Percentiles rank a stretch among this genome's conserved stretches.
phyloP scores from a whole-genome alignment of 2,797 vertebrate species.

The Novumbra hubbsi region DNA sequence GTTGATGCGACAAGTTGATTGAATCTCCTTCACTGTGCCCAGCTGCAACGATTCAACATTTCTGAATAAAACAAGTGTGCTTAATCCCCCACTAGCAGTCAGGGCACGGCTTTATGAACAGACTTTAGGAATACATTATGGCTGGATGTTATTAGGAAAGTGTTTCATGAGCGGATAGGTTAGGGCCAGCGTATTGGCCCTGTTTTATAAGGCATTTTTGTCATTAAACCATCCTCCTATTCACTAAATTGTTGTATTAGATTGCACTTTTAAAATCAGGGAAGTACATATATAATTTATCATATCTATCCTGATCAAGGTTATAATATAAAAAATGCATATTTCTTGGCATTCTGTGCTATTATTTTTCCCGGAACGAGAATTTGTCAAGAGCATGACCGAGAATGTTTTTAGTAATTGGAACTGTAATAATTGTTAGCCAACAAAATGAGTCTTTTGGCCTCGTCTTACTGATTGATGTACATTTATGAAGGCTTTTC shows the following conservation, averaged over 20 bases:
- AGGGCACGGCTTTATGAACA: conserved; percentile 32
- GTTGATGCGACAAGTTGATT: conserved; percentile 33
- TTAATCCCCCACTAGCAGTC: conserved; percentile 39
- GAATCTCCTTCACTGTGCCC: conserved; percentile 42
- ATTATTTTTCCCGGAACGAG: too few species aligned
- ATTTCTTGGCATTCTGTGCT: too few species aligned
- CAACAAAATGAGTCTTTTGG: background rate
- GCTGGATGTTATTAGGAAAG: conserved; percentile 26
- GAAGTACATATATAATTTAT: background rate
- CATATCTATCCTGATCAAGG: background rate
- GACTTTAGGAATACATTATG: conserved; percentile 39
- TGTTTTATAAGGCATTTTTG: background rate
- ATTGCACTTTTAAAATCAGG: background rate
- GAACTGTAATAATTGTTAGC: too few species aligned
- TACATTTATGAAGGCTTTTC: background rate
- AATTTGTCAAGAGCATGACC: too few species aligned
- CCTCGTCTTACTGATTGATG: background rate
- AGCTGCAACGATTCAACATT: conserved; percentile 19
- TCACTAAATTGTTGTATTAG: background rate
- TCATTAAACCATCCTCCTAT: background rate
- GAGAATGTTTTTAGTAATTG: too few species aligned
- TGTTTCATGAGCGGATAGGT: conserved; percentile 27
- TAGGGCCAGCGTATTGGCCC: background rate
- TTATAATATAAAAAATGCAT: too few species aligned
- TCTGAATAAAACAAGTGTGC: conserved; percentile 65